phyloP scores from a whole-genome alignment of 2,113 vertebrate species.

The Macaca fascicularis region DNA sequence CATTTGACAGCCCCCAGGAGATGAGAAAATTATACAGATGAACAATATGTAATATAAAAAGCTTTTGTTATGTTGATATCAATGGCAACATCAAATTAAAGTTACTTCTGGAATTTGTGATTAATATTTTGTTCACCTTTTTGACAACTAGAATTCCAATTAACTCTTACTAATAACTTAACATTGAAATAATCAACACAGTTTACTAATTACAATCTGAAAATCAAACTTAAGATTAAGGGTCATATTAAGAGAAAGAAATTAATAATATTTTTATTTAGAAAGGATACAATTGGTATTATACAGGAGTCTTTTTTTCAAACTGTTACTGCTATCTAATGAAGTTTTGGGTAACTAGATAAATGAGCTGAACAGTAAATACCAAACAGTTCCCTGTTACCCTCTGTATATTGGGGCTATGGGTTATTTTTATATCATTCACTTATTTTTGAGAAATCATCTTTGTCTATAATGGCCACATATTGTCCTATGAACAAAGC shows the following conservation, averaged over 20 bases:
- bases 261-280: neutral
- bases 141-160: constrained; percentile 75
- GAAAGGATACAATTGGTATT: neutral
- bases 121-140: constrained; percentile 71
- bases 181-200: constrained; percentile 73
- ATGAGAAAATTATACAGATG: constrained; percentile 78
- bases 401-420: neutral
- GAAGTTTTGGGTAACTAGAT: neutral
- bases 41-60: constrained; percentile 73
- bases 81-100: constrained; percentile 82
- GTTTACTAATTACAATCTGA: constrained; percentile 39
- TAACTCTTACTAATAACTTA: constrained; percentile 79
- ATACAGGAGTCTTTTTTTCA: neutral
- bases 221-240: neutral
- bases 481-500: neutral
- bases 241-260: neutral
- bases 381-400: neutral
- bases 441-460: neutral
- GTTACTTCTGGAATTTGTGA: constrained; percentile 77
- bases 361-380: neutral
- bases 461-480: neutral
- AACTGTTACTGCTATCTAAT: neutral
- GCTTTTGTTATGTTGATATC: constrained; percentile 78
- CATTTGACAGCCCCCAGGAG: constrained; percentile 72
- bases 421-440: neutral